Evolutionary conservation across 1,140 invertebrate species (phyloP), one percentile per base, ranked within the genome.

Genomic region (Bombus affinis): DNA sequence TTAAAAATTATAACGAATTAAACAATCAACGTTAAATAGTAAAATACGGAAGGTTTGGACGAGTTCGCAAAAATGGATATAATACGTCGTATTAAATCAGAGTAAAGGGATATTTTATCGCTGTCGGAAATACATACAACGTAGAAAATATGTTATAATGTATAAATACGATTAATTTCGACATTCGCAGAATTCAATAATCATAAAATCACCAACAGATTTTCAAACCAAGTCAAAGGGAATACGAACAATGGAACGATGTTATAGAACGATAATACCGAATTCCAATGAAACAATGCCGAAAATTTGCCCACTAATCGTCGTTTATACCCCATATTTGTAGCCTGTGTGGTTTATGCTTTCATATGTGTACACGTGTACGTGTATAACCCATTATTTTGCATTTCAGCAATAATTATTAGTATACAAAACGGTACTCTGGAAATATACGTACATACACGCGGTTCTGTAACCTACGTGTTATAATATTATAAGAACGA

Each of bases 251-350:
- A 39, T 76, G 47, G 35, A 35, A 76, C 6, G 22, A 32, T 76
- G 25, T 57, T 59, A 59, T 59, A 59, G 74, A 59, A 53, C 32
- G 32, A 37, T 59, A 53, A 59, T 37, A 53, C 74, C 47, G 47
- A 76, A 76, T 76, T 78, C 57, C 76, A 44, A 66, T 42, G 76
- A 78, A 78, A 66, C 62, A 78, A 78, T 78, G 76, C 39, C 28
- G 76, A 78, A 78, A 62, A 78, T 73, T 73, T 88, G 62, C 71
- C 87, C 83, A 91, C 89, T 88, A 81, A 91, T 89, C 88, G 90
- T 70, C 81, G 88, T 89, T 89, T 76, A 82, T 90, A 87, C 66
- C 82, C 70, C 76, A 83, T 83, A 81, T 85, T 72, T 75, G 44
- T 57, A 75, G 44, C 44, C 5, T 25, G 47, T 57, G 74, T 18